Percentiles rank a stretch among this genome's conserved stretches.
Evolutionary conservation across 2,888 invertebrate genomes (phyloP).

Genomic region (Nymphalis polychloros): DNA sequence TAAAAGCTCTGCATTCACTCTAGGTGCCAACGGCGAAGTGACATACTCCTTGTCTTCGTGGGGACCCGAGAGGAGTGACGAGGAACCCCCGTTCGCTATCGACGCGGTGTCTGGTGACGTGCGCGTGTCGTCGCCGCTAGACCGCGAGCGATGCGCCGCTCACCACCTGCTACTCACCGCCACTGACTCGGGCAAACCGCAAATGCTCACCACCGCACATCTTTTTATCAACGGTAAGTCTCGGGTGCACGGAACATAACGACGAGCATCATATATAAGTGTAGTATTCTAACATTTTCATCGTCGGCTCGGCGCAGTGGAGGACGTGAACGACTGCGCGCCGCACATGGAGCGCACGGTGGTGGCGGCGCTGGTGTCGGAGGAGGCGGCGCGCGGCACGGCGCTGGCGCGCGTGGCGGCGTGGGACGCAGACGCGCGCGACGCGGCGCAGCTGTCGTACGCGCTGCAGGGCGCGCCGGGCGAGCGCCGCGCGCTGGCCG

Average conservation of each 20-base stretch:
- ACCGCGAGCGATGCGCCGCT: constrained; percentile 87
- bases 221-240: constrained; percentile 88
- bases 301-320: constrained; percentile 66
- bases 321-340: constrained; percentile 95
- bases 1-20: neutral
- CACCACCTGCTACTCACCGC: constrained; percentile 92
- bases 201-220: constrained; percentile 89
- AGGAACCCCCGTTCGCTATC: constrained; percentile 85
- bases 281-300: neutral
- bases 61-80: constrained; percentile 78
- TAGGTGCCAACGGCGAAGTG: constrained; percentile 84
- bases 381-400: constrained; percentile 91
- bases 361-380: constrained; percentile 89
- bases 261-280: neutral
- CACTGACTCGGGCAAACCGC: constrained; percentile 91
- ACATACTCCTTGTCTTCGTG: constrained; percentile 84
- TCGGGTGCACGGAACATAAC: too few relatives aligned
- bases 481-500: constrained; percentile 52
- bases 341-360: constrained; percentile 92
- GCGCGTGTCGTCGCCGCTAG: constrained; percentile 88
- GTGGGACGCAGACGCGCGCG: constrained; percentile 92
- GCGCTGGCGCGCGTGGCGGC: constrained; percentile 94
- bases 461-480: constrained; percentile 83
- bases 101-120: constrained; percentile 89
- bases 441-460: constrained; percentile 88